Conservation (phyloP, 2,888 invertebrate genomes). For the Pinctada fucata region DNA sequence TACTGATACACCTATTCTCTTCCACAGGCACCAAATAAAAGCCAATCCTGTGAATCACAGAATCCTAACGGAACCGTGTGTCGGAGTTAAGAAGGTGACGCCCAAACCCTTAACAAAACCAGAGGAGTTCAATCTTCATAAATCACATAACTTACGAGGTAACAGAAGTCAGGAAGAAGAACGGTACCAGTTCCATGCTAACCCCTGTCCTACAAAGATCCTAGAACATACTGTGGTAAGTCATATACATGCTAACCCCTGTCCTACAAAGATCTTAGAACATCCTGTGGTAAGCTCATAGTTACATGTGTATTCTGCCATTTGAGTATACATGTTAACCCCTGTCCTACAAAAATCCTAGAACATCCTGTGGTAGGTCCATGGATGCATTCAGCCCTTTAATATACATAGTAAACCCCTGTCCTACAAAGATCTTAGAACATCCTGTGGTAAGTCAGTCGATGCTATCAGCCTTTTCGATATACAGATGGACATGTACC, state of each 20-base stretch:
- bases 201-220: slow-evolving; percentile 81
- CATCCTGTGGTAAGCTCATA: slow-evolving; percentile 62
- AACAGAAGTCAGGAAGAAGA: slow-evolving; percentile 77
- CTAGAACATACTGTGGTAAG: slow-evolving; percentile 69
- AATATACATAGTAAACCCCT: slow-evolving; percentile 82
- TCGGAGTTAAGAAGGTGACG: slow-evolving; percentile 77
- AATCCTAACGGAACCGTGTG: slow-evolving; percentile 80
- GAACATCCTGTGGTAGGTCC: slow-evolving; percentile 66
- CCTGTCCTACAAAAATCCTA: slow-evolving; percentile 79
- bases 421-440: slow-evolving; percentile 78
- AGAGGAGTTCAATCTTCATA: slow-evolving; percentile 79
- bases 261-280: slow-evolving; percentile 78
- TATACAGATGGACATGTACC: no score
- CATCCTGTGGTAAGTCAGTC: slow-evolving; percentile 62
- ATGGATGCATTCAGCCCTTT: no score
- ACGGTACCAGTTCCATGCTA: slow-evolving; percentile 84
- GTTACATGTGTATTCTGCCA: no score
- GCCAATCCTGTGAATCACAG: slow-evolving; percentile 83
- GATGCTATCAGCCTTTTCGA: no score
- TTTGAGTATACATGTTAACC: slow-evolving; percentile 81
- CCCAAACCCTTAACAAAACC: slow-evolving; percentile 81
- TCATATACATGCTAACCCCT: slow-evolving; percentile 80
- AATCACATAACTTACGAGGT: slow-evolving; percentile 41
- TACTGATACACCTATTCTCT: no score
- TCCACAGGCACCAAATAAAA: slow-evolving; percentile 81